phyloP scores from a whole-genome alignment of 2,113 vertebrate species.

The Lampris megalopsis region DNA sequence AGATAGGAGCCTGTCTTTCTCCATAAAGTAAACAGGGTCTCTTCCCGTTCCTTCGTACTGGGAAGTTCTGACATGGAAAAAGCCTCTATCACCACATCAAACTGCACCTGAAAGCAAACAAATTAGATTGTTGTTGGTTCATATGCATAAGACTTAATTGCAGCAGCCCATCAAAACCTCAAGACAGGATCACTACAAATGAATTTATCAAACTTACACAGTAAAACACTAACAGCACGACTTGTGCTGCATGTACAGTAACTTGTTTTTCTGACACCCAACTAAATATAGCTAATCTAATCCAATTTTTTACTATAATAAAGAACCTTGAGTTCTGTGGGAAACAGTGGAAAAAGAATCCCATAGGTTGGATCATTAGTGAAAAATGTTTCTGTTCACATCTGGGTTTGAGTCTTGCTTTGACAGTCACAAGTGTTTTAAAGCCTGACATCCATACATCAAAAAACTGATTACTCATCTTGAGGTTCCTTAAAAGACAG shows the following conservation, averaged over 20 bases:
- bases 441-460: background rate
- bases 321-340: too few relatives aligned
- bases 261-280: too few relatives aligned
- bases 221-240: too few relatives aligned
- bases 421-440: background rate
- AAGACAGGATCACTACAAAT: too few relatives aligned
- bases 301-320: too few relatives aligned
- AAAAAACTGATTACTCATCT: background rate
- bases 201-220: too few relatives aligned
- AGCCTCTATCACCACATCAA: constrained; percentile 86
- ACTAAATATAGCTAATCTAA: too few relatives aligned
- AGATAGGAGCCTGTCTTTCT: constrained; percentile 88
- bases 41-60: constrained; percentile 68
- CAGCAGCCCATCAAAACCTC: too few relatives aligned
- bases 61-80: constrained; percentile 88
- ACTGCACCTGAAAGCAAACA: constrained; percentile 84
- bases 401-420: background rate
- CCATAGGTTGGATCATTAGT: too few relatives aligned
- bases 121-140: background rate
- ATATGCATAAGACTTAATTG: background rate
- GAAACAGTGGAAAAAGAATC: too few relatives aligned
- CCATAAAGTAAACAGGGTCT: constrained; percentile 84
- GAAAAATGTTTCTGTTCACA: background rate
- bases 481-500: too few relatives aligned
- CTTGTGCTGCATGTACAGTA: too few relatives aligned